Evolutionary conservation across 2,797 vertebrate species (phyloP), one percentile per base, ranked within the genome.

Genomic region (Pseudopleuronectes americanus): DNA sequence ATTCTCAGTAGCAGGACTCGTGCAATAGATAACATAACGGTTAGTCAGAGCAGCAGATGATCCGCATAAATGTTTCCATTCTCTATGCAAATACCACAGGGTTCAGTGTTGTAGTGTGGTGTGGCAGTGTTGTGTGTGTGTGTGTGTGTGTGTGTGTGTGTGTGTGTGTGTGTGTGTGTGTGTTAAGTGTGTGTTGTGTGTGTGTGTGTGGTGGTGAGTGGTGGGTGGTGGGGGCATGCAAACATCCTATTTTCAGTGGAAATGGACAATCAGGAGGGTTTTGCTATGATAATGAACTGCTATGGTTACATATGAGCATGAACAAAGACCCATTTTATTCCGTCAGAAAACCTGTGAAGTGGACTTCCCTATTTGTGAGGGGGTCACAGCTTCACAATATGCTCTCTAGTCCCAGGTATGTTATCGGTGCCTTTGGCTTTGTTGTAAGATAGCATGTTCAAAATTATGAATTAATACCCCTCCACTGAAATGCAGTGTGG

Each of bases 401-500:
- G 73, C 81, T 87, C 84, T 91, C 85, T 78, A 77, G 78, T 85
- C 85, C 76, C 77, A 82, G 87, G 81, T 88, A 88, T 84, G 90
- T 88, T 88, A 90, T 85, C 85, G 49, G 66, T 84, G 87, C 80
- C 90, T 83, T 83, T 78, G 76, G 90, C 87, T 90, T 92, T 92
- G 89, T 91, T 88, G 81, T 71, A 86, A 87, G 87, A 89, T 88
- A 80, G 75, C 83, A 84, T 85, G 85, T 86, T 91, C 77, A 87
- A 91, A 91, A 92, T 90, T 90, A 90, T 91, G 89, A 92, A 91
- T 92, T 88, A 89, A 90, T 90, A 90, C 81, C 84, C 78, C 90
- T 92, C 92, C 83, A 89, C 68, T 91, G 90, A 92, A 94, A 93
- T 19, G 80, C 85, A 92, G 47, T 64, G 84, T 79, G 80, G 87